Percentiles rank a stretch among this genome's conserved stretches.
Conservation (phyloP, 2,888 invertebrate species). For the Disparrhopalites patrizii region DNA sequence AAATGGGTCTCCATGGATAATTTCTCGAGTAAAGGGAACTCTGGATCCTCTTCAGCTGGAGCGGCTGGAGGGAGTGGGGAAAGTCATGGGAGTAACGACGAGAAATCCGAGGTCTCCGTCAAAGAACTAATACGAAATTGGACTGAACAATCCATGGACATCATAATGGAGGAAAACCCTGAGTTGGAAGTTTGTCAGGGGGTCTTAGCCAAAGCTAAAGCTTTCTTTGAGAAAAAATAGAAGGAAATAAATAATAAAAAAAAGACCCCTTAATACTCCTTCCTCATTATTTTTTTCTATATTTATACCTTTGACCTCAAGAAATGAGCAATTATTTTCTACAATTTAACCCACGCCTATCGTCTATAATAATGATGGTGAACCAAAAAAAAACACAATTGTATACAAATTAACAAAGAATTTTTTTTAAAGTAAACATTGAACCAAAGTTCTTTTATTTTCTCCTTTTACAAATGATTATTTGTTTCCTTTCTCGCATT, state of each 20-base stretch:
- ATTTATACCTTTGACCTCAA: too few relatives aligned
- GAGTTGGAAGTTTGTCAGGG: constrained; percentile 40
- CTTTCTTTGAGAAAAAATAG: constrained; percentile 36
- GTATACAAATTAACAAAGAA: not conserved
- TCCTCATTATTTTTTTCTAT: too few relatives aligned
- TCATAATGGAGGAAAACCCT: constrained; percentile 44
- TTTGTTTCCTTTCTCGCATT: too few relatives aligned
- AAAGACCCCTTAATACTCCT: too few relatives aligned
- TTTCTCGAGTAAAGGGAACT: not conserved
- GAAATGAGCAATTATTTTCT: too few relatives aligned
- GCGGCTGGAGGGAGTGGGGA: not conserved
- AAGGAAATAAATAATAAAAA: too few relatives aligned
- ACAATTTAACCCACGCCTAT: too few relatives aligned
- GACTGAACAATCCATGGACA: constrained; percentile 43
- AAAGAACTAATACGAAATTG: constrained; percentile 43
- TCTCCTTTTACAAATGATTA: too few relatives aligned
- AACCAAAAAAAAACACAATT: not conserved
- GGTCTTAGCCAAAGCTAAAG: constrained; percentile 37
- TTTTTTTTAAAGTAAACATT: not conserved
- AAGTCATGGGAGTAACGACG: not conserved
- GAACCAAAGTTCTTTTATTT: too few relatives aligned
- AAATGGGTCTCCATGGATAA: constrained; percentile 31
- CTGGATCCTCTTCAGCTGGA: not conserved
- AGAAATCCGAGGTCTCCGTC: constrained; percentile 39
- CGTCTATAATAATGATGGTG: too few relatives aligned